phyloP scores from a whole-genome alignment of 2,797 vertebrate species.

The Echeneis naucrates region DNA sequence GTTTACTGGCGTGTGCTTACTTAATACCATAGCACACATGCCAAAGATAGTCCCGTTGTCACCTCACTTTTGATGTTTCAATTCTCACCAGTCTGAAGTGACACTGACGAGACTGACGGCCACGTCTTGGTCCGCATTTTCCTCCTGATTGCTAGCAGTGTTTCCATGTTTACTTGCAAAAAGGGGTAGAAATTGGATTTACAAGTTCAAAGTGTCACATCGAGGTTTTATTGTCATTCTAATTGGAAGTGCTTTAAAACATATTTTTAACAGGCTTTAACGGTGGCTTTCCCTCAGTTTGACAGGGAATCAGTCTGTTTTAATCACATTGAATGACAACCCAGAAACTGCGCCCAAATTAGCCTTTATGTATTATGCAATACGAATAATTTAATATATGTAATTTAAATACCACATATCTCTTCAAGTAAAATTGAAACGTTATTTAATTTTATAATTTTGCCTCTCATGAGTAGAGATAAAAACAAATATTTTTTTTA shows the following conservation, averaged over 20 bases:
- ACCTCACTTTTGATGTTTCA: slow-evolving; percentile 56
- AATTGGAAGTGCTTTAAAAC: neutral
- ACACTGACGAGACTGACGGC: slow-evolving; percentile 3
- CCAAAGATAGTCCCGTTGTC: slow-evolving; percentile 72
- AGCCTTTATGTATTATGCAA: neutral
- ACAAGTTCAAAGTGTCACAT: slow-evolving; percentile 1
- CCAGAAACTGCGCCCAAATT: neutral
- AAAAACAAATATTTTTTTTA: too few species aligned
- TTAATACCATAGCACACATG: slow-evolving; percentile 78
- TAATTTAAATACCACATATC: neutral
- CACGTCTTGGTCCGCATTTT: neutral
- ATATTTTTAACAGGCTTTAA: neutral
- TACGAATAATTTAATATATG: neutral
- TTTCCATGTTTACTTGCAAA: neutral
- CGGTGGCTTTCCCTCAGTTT: slow-evolving; percentile 15
- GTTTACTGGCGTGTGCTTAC: slow-evolving; percentile 75
- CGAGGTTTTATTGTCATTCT: slow-evolving; percentile 23
- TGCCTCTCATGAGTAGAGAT: too few species aligned
- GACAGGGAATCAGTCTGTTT: slow-evolving; percentile 11
- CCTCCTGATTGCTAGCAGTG: neutral
- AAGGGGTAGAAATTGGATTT: neutral
- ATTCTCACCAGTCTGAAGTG: slow-evolving; percentile 49
- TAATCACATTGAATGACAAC: slow-evolving; percentile 19
- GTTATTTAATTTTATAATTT: neutral
- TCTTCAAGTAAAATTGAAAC: too few species aligned